Conservation (phyloP, 2,888 invertebrate species). For the Drosophila cognata region DNA sequence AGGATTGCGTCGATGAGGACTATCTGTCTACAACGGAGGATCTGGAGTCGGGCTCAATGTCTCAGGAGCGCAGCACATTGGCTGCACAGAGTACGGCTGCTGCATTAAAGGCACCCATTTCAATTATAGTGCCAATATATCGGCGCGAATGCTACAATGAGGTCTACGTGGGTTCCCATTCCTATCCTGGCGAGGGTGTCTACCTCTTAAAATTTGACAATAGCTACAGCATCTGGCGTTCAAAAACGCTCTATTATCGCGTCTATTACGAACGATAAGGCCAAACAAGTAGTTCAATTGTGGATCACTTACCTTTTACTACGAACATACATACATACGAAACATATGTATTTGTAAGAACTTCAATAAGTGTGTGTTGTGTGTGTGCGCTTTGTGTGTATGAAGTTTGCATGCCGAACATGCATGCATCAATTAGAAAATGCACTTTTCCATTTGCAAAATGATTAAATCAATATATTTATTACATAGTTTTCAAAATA, state of each 20-base stretch:
- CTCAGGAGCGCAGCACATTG: constrained; percentile 73
- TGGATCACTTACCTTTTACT: constrained; percentile 19
- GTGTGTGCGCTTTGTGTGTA: constrained; percentile 4
- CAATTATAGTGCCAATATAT: constrained; percentile 97
- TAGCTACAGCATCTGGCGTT: constrained; percentile 99
- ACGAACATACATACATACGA: constrained; percentile 13
- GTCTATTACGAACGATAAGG: constrained; percentile 95
- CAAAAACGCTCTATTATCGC: constrained; percentile 99
- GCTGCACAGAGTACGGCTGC: constrained; percentile 47
- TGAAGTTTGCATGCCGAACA: constrained; percentile 6
- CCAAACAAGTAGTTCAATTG: constrained; percentile 6
- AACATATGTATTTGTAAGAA: constrained; percentile 5
- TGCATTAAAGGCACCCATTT: constrained; percentile 84
- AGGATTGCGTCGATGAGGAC: constrained; percentile 86
- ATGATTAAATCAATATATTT: constrained; percentile 67
- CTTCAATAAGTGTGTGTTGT: neutral
- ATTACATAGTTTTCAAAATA: constrained; percentile 71
- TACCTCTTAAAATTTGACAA: constrained; percentile 99
- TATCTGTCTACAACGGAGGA: constrained; percentile 86
- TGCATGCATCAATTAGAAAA: constrained; percentile 22
- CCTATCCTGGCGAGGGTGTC: constrained; percentile 98
- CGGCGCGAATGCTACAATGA: constrained; percentile 98
- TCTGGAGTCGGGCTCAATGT: constrained; percentile 87
- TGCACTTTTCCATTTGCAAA: constrained; percentile 52
- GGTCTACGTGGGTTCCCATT: constrained; percentile 98